Conservation (phyloP, 1,140 invertebrate genomes). For the Centruroides vittatus region DNA sequence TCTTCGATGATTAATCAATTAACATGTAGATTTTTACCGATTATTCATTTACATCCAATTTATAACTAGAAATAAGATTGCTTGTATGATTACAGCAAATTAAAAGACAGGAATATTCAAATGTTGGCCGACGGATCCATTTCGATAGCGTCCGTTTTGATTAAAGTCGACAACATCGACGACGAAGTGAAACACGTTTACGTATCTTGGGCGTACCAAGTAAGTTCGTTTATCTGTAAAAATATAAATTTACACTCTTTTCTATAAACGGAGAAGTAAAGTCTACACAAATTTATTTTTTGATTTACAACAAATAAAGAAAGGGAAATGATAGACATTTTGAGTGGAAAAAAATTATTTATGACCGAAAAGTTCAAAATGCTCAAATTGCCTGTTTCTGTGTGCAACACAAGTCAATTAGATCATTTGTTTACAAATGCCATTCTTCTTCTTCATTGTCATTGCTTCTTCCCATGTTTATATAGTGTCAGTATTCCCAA, state of each 20-base stretch:
- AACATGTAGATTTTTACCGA: too few species aligned
- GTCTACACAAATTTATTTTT: background rate
- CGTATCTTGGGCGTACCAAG: slow-evolving; percentile 90
- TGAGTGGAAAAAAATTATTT: background rate
- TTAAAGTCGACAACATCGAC: slow-evolving; percentile 59
- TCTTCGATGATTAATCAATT: too few species aligned
- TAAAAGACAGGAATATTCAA: slow-evolving; percentile 59
- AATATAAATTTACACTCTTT: background rate
- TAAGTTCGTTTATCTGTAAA: slow-evolving; percentile 16
- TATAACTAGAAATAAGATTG: too few species aligned
- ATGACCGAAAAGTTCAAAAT: background rate
- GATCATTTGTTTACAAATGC: too few species aligned
- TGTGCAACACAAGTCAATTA: too few species aligned
- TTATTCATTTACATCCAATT: too few species aligned
- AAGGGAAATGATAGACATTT: background rate
- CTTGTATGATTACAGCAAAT: slow-evolving; percentile 23
- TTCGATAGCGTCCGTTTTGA: slow-evolving; percentile 69
- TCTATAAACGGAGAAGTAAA: background rate
- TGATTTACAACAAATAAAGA: background rate
- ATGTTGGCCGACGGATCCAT: slow-evolving; percentile 63
- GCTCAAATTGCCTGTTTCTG: too few species aligned
- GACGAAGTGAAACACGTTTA: slow-evolving; percentile 75
- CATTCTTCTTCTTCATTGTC: too few species aligned
- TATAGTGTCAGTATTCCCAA: too few species aligned
- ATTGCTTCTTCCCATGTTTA: too few species aligned